Evolutionary conservation across 2,888 invertebrate genomes (phyloP).

Genomic region (Drosophila testacea): DNA sequence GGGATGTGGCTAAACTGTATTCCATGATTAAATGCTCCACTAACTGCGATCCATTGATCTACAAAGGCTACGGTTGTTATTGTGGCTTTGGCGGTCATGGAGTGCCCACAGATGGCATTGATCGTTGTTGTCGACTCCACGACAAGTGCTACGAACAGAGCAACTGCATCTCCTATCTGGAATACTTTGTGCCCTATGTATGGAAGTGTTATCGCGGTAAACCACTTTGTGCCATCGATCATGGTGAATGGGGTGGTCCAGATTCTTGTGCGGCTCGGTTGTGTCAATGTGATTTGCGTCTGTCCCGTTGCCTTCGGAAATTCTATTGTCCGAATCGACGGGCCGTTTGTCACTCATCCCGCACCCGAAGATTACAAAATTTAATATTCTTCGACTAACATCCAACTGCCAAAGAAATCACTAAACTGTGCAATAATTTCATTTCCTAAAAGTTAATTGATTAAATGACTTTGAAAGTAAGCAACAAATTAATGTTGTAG

Average conservation of each 20-base stretch:
- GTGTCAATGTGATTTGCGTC: slow-evolving; percentile 93
- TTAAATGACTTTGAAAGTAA: slow-evolving; percentile 7
- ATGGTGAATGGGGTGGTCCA: slow-evolving; percentile 87
- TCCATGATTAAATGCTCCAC: slow-evolving; percentile 95
- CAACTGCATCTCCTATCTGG: slow-evolving; percentile 91
- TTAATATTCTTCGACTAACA: slow-evolving; percentile 85
- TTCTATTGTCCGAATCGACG: slow-evolving; percentile 91
- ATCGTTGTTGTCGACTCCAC: slow-evolving; percentile 92
- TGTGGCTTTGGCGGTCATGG: slow-evolving; percentile 95
- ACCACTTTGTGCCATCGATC: slow-evolving; percentile 89
- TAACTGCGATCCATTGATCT: slow-evolving; percentile 92
- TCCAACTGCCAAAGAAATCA: slow-evolving; percentile 2
- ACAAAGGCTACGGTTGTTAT: slow-evolving; percentile 95
- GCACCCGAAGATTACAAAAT: slow-evolving; percentile 91
- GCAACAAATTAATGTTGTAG: neutral
- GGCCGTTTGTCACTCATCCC: slow-evolving; percentile 91
- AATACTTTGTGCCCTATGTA: slow-evolving; percentile 94
- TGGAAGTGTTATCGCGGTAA: slow-evolving; percentile 93
- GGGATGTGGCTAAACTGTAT: slow-evolving; percentile 92
- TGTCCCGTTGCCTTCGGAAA: slow-evolving; percentile 92
- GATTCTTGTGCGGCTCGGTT: slow-evolving; percentile 91
- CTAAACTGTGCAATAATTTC: neutral
- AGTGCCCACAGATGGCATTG: slow-evolving; percentile 92
- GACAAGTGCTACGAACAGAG: slow-evolving; percentile 94
- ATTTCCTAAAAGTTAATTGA: neutral